Percentiles rank a stretch among this genome's conserved stretches.
Conservation (phyloP, 2,888 invertebrate species). For the Poecilus cupreus region DNA sequence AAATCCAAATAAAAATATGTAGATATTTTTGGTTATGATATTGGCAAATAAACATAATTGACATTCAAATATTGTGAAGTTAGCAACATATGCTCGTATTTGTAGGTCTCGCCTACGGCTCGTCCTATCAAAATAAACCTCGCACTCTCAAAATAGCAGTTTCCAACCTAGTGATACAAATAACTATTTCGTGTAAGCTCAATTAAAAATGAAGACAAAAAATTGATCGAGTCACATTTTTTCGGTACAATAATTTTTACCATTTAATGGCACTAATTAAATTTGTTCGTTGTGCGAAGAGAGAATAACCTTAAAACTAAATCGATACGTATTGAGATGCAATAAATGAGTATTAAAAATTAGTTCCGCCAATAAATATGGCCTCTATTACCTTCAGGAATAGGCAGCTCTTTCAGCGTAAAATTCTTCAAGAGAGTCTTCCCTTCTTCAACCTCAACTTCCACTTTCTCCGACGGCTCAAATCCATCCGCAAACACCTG, state of each 20-base stretch:
- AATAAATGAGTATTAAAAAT: not conserved
- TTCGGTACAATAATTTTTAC: not conserved
- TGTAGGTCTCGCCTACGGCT: no score
- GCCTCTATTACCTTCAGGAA: slow-evolving; percentile 65
- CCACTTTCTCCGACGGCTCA: slow-evolving; percentile 72
- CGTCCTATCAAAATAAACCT: no score
- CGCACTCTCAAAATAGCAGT: no score
- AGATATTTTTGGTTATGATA: no score
- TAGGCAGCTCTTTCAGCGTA: slow-evolving; percentile 68
- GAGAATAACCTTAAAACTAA: slow-evolving; percentile 4
- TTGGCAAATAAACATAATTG: no score
- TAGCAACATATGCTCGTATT: no score
- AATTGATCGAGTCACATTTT: not conserved
- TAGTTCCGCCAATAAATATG: slow-evolving; percentile 60
- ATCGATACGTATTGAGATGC: slow-evolving; percentile 42
- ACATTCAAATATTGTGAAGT: no score
- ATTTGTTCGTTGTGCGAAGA: slow-evolving; percentile 12
- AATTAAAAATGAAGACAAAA: no score
- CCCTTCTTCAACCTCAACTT: slow-evolving; percentile 70
- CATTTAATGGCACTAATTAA: not conserved
- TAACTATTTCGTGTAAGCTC: no score
- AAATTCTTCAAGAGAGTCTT: slow-evolving; percentile 73
- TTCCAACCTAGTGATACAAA: no score
- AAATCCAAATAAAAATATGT: no score
- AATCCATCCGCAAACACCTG: slow-evolving; percentile 85